These are phyloP conservation scores for Macrotus californicus DNA, from an alignment of 2,113 vertebrate genomes.

Conservation along the genomic window DNA sequence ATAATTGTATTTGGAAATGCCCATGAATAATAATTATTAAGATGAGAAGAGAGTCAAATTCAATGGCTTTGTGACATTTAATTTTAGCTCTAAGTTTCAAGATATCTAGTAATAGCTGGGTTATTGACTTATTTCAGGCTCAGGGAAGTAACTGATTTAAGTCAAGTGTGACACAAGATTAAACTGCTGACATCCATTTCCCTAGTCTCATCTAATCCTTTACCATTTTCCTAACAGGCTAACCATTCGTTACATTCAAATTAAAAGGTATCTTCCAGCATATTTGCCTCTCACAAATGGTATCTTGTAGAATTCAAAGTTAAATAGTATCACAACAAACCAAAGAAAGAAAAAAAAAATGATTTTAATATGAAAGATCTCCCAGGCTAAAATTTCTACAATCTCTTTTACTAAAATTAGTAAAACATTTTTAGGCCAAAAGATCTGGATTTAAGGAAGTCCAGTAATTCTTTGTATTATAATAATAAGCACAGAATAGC, in stretches of 20 bases:
- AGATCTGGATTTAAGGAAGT: neutral
- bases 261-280: neutral
- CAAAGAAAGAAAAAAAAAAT: slow-evolving; percentile 9
- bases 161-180: neutral
- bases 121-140: neutral
- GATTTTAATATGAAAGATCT: neutral
- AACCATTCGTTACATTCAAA: neutral
- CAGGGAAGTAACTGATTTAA: neutral
- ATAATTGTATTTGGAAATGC: neutral
- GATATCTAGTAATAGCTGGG: neutral
- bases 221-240: neutral
- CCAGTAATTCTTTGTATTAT: neutral
- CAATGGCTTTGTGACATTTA: neutral
- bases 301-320: neutral
- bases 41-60: neutral
- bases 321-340: neutral
- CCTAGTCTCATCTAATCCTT: neutral
- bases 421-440: neutral
- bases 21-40: neutral
- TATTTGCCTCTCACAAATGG: neutral
- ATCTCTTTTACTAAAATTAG: slow-evolving; percentile 10
- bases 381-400: neutral
- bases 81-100: slow-evolving; percentile 13
- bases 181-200: neutral
- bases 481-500: neutral